A percentile compares a stretch with the other conserved stretches of the same genome.
Evolutionary conservation across 1,140 invertebrate genomes (phyloP).

Genomic region (Drosophila subobscura): DNA sequence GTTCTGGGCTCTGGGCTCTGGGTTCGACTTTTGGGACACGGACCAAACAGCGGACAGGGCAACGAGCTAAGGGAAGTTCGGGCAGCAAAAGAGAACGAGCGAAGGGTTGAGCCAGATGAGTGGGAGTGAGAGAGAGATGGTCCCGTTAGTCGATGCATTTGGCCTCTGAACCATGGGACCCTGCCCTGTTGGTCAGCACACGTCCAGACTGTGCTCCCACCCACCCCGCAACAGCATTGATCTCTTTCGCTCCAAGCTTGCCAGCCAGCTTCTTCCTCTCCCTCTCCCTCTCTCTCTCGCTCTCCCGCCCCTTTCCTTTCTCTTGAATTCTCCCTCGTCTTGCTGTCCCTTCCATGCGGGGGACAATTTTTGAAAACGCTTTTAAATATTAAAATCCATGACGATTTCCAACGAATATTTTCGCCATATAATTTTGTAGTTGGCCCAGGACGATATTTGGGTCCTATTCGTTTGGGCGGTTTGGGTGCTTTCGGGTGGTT

Average conservation of each 20-base stretch:
- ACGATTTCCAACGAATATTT: slow-evolving; percentile 78
- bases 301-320: too few species aligned
- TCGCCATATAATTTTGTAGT: slow-evolving; percentile 75
- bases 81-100: neutral
- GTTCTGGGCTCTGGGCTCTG: neutral
- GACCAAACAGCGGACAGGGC: slow-evolving; percentile 9
- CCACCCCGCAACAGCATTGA: neutral
- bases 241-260: slow-evolving; percentile 1
- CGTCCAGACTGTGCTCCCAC: slow-evolving; percentile 44
- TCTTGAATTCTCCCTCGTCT: neutral
- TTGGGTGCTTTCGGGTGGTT: neutral
- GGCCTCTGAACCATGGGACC: slow-evolving; percentile 69
- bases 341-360: slow-evolving; percentile 4
- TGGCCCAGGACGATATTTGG: slow-evolving; percentile 36
- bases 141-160: slow-evolving; percentile 65
- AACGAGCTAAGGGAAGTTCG: slow-evolving; percentile 7
- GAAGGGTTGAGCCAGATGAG: too few species aligned
- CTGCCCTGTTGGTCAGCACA: slow-evolving; percentile 65
- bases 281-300: neutral
- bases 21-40: slow-evolving; percentile 61
- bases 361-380: slow-evolving; percentile 81
- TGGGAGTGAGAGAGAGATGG: neutral
- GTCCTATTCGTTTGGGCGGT: slow-evolving; percentile 20
- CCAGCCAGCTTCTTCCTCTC: neutral
- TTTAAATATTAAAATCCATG: slow-evolving; percentile 83